Evolutionary conservation across 2,797 vertebrate species (phyloP).

Genomic region (Chromis chromis): DNA sequence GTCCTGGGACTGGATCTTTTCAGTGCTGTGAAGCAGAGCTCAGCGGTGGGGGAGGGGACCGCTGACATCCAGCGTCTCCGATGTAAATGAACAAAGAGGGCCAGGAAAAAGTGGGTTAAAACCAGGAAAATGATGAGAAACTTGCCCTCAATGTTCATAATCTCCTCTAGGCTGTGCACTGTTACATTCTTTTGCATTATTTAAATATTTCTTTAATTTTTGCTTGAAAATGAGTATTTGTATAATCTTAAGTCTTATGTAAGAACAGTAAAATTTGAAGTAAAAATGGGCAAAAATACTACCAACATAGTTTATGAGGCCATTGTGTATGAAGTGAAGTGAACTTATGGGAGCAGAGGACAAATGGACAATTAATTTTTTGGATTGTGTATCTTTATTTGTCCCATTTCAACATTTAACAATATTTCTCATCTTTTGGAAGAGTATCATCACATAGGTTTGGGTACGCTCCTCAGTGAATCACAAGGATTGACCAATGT

Average conservation of each 20-base stretch:
- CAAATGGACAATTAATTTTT: too few species aligned
- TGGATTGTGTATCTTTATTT: neutral
- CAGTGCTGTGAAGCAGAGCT: neutral
- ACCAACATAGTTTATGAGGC: too few species aligned
- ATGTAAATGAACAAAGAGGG: constrained; percentile 18
- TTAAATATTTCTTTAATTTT: too few species aligned
- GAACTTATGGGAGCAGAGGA: neutral
- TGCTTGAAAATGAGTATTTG: too few species aligned
- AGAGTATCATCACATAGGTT: neutral
- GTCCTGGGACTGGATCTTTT: constrained; percentile 23
- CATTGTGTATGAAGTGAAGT: neutral
- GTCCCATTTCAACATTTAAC: neutral
- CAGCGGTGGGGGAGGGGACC: constrained; percentile 8
- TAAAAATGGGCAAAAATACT: neutral
- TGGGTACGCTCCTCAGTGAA: neutral
- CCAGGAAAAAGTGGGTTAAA: constrained; percentile 29
- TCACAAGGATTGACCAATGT: neutral
- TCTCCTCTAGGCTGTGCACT: neutral
- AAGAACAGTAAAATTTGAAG: neutral
- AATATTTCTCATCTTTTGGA: neutral
- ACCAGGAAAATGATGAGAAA: constrained; percentile 11
- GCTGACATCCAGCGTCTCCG: constrained; percentile 1
- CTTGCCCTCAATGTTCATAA: neutral
- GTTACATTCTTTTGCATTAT: too few species aligned
- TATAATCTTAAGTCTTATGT: neutral